Base-by-base conservation (phyloP, 2,113 vertebrate species). In the Pycnonotus jocosus region DNA sequence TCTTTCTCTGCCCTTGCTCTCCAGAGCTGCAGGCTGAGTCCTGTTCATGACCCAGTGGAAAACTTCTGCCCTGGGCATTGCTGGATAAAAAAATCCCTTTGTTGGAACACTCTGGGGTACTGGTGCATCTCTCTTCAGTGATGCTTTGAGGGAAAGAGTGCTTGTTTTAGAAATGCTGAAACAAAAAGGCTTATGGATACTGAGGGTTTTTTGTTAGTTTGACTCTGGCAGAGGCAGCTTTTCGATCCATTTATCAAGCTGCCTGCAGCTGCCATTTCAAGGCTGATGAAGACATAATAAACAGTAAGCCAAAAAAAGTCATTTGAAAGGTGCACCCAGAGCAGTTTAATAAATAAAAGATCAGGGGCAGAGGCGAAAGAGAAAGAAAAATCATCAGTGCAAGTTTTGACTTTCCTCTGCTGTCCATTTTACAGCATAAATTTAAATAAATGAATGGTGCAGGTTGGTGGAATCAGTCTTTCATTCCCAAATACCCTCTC, bases 221-320 rank as follows among this genome's bases (percentile, higher is more conserved):
- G 38, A 38, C 66, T 90, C 79, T 62, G 54, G 79, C 68, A 93
- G 85, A 86, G 92, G 80, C 60, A 85, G 77, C 28, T 66, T 87
- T 90, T 96, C 11, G 2, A 93, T 79, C 40, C 64, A 92, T 95
- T 96, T 92, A 90, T 96, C 90, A 96, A 92, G 53, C 64, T 93
- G 88, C 58, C 68, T 86, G 64, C 62, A 91, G 81, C 66, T 93
- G 60, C 86, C 68, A 76, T 89, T 93, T 92, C 94, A 96, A 95
- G 90, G 88, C 60, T 86, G 80, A 74, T 73, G 61, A 70, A 92
- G 56, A 73, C 48, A 61, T 69, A 92, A 89, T 68, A 89, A 78
- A 82, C 28, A 82, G 23, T 35, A 37, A 90, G 37, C 19, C 12
- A 57, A 72, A 95, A 81, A n/a, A 54, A 57, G 16, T 61, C 23